Percentiles rank a stretch among this genome's conserved stretches.
Conservation (phyloP, 2,888 invertebrate species). For the Xanthostigma xanthostigma region DNA sequence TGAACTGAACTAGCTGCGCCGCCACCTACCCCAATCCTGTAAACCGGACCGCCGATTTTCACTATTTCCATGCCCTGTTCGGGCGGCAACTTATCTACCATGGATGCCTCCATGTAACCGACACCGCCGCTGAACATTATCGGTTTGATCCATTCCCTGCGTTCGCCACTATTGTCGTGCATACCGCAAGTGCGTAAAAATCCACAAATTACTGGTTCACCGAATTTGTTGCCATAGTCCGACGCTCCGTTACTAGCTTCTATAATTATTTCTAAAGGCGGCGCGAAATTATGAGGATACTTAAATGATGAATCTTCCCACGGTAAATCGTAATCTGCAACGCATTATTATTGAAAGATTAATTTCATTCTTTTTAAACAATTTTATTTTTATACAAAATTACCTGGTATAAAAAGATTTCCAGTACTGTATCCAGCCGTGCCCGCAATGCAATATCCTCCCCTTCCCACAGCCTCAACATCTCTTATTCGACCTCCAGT, state of each 20-base stretch:
- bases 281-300: constrained; percentile 84
- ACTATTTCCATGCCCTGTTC: constrained; percentile 77
- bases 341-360: background rate
- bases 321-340: constrained; percentile 59
- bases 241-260: constrained; percentile 97
- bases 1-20: constrained; percentile 96
- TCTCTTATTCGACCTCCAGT: constrained; percentile 93
- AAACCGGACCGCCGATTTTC: constrained; percentile 94
- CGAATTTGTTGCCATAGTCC: constrained; percentile 98
- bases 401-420: constrained; percentile 78
- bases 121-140: constrained; percentile 98
- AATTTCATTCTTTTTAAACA: constrained; percentile 1
- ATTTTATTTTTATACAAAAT: constrained; percentile 7
- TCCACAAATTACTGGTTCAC: constrained; percentile 85
- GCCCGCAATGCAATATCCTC: constrained; percentile 86
- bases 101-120: constrained; percentile 72
- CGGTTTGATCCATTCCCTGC: constrained; percentile 92
- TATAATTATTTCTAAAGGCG: constrained; percentile 75
- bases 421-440: constrained; percentile 96
- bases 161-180: constrained; percentile 41
- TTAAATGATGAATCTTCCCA: constrained; percentile 66
- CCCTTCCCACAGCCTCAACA: constrained; percentile 88
- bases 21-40: constrained; percentile 95
- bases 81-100: constrained; percentile 65
- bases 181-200: constrained; percentile 86